Conservation (phyloP, 2,797 vertebrate genomes). For the Chelmon rostratus region DNA sequence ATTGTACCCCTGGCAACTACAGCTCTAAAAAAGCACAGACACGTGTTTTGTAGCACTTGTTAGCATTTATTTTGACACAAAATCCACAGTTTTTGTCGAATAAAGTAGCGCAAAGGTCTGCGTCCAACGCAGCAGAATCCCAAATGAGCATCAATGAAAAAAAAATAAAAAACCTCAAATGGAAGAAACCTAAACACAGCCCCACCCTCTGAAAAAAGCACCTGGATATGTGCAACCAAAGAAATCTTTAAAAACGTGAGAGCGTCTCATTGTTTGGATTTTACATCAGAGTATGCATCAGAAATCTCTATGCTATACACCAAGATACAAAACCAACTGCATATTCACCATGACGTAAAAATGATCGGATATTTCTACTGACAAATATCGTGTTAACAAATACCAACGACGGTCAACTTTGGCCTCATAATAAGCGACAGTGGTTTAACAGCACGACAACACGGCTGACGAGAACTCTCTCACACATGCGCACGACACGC, state of each 20-base stretch:
- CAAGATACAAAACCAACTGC: slow-evolving; percentile 70
- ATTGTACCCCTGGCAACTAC: not conserved
- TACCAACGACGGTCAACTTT: slow-evolving; percentile 71
- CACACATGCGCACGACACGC: slow-evolving; percentile 76
- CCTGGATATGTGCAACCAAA: slow-evolving; percentile 51
- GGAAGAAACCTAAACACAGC: slow-evolving; percentile 62
- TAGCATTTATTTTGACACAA: slow-evolving; percentile 84
- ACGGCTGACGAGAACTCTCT: slow-evolving; percentile 64
- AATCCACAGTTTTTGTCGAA: slow-evolving; percentile 76
- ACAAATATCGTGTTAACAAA: slow-evolving; percentile 72
- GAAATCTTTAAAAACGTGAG: slow-evolving; percentile 44
- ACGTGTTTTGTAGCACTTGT: slow-evolving; percentile 55
- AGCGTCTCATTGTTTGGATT: slow-evolving; percentile 46
- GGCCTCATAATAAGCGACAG: slow-evolving; percentile 75
- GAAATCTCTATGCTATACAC: slow-evolving; percentile 65
- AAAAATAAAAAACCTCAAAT: slow-evolving; percentile 33
- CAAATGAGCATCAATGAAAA: slow-evolving; percentile 44
- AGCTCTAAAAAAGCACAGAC: slow-evolving; percentile 30
- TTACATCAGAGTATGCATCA: slow-evolving; percentile 65
- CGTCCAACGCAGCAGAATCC: slow-evolving; percentile 49
- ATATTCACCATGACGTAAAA: slow-evolving; percentile 66
- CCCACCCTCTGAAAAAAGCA: slow-evolving; percentile 46
- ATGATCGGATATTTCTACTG: slow-evolving; percentile 57
- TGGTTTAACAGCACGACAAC: slow-evolving; percentile 68
- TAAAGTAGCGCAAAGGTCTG: slow-evolving; percentile 63